phyloP scores from a whole-genome alignment of 2,113 vertebrate genomes.

The Halcyon malimbica region DNA sequence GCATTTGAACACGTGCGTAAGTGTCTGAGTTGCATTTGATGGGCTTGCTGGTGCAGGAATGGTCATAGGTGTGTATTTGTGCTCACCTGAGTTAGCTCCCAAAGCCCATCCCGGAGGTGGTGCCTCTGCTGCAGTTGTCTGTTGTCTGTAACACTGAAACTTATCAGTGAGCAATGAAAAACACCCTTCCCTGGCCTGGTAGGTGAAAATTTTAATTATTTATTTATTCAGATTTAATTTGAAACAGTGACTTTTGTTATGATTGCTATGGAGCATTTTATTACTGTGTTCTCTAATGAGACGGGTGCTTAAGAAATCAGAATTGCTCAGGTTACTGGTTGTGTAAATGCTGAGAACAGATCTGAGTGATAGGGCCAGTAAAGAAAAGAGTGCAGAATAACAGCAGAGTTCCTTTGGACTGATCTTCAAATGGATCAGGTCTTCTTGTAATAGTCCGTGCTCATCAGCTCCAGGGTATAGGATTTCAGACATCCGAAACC shows the following conservation, averaged over 20 bases:
- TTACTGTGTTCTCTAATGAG: conserved; percentile 23
- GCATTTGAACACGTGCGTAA: neutral
- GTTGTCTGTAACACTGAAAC: neutral
- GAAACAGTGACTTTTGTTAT: neutral
- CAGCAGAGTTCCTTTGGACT: conserved; percentile 24
- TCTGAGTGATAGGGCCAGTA: neutral
- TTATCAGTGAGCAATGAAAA: neutral
- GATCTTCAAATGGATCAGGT: conserved; percentile 21
- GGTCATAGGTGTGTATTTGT: neutral
- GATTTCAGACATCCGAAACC: conserved; percentile 50
- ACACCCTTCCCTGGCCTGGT: neutral
- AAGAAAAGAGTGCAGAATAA: conserved; percentile 48
- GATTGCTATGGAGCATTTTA: neutral
- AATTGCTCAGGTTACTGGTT: conserved; percentile 35
- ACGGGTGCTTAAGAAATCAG: conserved; percentile 38
- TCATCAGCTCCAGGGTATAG: conserved; percentile 5
- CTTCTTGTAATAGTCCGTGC: neutral
- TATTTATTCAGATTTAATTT: conserved; percentile 16
- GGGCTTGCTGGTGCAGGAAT: neutral
- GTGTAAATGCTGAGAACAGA: conserved; percentile 4
- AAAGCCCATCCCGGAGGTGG: neutral
- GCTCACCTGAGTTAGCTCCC: neutral
- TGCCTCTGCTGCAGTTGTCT: neutral
- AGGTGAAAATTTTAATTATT: neutral
- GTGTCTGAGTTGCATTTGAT: neutral